phyloP scores from a whole-genome alignment of 2,113 vertebrate genomes.

The Coregonus clupeaformis region DNA sequence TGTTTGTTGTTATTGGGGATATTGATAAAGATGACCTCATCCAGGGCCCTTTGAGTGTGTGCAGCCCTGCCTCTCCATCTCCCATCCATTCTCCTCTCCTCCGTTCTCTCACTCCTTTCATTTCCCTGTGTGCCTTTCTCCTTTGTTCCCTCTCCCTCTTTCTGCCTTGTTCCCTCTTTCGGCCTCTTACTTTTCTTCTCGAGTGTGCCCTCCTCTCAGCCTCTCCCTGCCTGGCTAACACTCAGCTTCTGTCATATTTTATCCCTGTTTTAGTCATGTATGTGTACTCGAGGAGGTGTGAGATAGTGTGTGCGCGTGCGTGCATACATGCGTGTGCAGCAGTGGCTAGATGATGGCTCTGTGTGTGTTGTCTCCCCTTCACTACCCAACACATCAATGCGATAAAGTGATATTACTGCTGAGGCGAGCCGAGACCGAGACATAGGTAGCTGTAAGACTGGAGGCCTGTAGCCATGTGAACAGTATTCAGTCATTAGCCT shows the following conservation, averaged over 20 bases:
- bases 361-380: constrained; percentile 51
- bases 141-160: not conserved
- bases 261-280: not conserved
- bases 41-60: not conserved
- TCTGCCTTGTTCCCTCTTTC: not conserved
- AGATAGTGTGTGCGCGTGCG: not conserved
- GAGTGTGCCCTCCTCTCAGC: not conserved
- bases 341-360: constrained; percentile 27
- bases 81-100: constrained; percentile 4
- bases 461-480: not conserved
- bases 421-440: too few species aligned
- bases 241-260: not conserved
- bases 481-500: constrained; percentile 13
- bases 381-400: not conserved
- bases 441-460: not conserved
- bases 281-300: not conserved
- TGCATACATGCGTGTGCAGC: constrained; percentile 24
- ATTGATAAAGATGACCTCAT: constrained; percentile 18
- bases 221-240: not conserved
- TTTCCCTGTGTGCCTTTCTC: not conserved
- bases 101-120: constrained; percentile 21
- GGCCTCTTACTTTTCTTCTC: not conserved
- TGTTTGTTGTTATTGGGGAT: constrained; percentile 10
- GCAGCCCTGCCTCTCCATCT: constrained; percentile 6
- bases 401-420: not conserved